These are phyloP conservation scores for Agrotis ipsilon DNA, from an alignment of 2,888 invertebrate species.

Conservation along the genomic window DNA sequence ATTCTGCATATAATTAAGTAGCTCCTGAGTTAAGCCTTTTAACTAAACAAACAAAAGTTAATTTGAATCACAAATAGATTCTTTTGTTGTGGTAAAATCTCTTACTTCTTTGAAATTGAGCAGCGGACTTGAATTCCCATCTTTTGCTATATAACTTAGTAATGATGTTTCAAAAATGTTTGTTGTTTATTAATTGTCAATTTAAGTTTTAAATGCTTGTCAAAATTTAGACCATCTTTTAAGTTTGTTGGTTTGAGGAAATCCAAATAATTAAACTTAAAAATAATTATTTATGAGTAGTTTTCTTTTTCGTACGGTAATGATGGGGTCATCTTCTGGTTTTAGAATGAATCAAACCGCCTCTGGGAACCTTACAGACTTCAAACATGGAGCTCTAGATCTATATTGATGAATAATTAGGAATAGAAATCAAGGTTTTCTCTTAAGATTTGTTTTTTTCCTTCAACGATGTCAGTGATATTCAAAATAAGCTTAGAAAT, in stretches of 20 bases:
- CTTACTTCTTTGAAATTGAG: conserved; percentile 47
- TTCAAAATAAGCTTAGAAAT: too few species aligned
- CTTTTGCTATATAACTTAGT: conserved; percentile 40
- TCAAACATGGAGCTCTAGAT: too few species aligned
- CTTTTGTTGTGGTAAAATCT: conserved; percentile 41
- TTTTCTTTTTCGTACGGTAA: too few species aligned
- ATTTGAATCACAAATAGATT: conserved; percentile 63
- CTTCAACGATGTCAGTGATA: too few species aligned
- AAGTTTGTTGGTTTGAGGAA: background rate
- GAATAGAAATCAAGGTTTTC: too few species aligned
- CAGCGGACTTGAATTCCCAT: conserved; percentile 40
- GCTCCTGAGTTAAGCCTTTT: conserved; percentile 32
- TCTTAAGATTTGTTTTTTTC: too few species aligned
- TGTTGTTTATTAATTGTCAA: conserved; percentile 31
- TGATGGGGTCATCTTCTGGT: too few species aligned
- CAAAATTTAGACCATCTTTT: background rate
- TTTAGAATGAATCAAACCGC: too few species aligned
- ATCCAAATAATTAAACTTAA: background rate
- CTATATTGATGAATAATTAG: too few species aligned
- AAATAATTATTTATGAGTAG: background rate
- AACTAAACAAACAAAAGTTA: conserved; percentile 56
- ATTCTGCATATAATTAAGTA: conserved; percentile 38
- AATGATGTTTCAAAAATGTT: conserved; percentile 46
- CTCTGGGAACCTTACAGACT: too few species aligned
- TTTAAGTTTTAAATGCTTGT: conserved; percentile 12